Percentiles rank a stretch among this genome's conserved stretches.
phyloP scores from a whole-genome alignment of 2,113 vertebrate genomes.

The Sterrhoptilus dennistouni region DNA sequence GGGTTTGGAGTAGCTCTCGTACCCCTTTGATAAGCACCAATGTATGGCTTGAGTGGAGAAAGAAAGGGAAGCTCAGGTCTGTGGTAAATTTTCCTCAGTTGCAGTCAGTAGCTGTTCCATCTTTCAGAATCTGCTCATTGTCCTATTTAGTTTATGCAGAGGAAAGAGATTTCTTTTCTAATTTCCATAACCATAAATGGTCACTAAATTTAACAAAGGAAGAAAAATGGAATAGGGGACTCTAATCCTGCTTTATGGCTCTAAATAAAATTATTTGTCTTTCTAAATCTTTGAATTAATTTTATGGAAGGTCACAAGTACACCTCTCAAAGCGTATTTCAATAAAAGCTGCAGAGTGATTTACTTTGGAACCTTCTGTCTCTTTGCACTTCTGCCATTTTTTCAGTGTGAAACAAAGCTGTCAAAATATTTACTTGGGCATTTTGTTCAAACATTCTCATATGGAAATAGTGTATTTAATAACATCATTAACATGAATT shows the following conservation, averaged over 20 bases:
- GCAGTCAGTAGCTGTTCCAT: background rate
- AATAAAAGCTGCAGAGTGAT: background rate
- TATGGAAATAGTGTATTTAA: background rate
- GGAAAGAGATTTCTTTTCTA: background rate
- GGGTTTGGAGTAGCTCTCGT: background rate
- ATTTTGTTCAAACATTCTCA: constrained; percentile 6
- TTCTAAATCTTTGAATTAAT: constrained; percentile 16
- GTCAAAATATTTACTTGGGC: constrained; percentile 63
- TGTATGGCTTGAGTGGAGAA: background rate
- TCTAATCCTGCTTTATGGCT: constrained; percentile 3
- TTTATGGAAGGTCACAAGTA: constrained; percentile 16
- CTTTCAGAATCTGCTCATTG: background rate
- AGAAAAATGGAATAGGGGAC: background rate
- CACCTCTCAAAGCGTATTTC: constrained; percentile 9
- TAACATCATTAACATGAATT: constrained; percentile 12
- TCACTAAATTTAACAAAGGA: background rate
- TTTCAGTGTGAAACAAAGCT: constrained; percentile 58
- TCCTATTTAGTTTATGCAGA: background rate
- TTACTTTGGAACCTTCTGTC: constrained; percentile 25
- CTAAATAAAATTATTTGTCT: background rate
- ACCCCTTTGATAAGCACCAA: background rate
- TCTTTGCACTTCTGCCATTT: background rate
- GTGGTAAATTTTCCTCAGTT: background rate
- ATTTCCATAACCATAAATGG: constrained; percentile 1
- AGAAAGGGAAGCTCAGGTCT: background rate